Evolutionary conservation across 2,888 invertebrate species (phyloP), one percentile per base, ranked within the genome.

Genomic region (Teleogryllus oceanicus): DNA sequence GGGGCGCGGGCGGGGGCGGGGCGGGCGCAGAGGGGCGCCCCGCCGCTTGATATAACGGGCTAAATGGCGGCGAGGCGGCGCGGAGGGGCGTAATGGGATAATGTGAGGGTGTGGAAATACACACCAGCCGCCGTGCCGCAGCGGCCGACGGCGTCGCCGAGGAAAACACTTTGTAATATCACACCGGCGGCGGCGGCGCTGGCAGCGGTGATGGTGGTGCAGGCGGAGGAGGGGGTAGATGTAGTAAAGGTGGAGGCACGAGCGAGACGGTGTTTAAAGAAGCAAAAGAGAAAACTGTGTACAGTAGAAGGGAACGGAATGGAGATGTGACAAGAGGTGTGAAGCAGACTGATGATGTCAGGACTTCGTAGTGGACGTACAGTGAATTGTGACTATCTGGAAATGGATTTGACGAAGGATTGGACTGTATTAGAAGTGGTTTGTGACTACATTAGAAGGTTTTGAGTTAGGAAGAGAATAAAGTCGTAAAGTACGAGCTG

Each of bases 1-100:
- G 88, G 88, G 74, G 84, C 84, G 79, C 83, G 82, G 80, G 89
- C 88, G 86, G 89, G 89, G 20, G 88, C n/a, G 84, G 21, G 85
- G 86, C 76, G 88, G 88, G 83, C 89, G 88, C 80, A 87, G 86
- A 82, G 89, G 83, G 78, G 62, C 11, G 11, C 50, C 37, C 49
- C 37, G 20, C 51, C 78, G 51, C 20, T 80, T 78, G 81, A 79
- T 81, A 82, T 82, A 82, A 82, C 81, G 82, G 82, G 80, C 78
- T 82, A 82, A 82, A 82, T 81, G 82, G 82, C 79, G 62, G 62
- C 62, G 16, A 13, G 62, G 62, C 62, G 16, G 62, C 62, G n/a
- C 62, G 62, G 78, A 49, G 78, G 80, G 79, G 50, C 37, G 77
- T 78, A 82, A 81, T 78, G 78, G 80, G 78, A 80, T 82, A 81